Evolutionary conservation across 2,888 invertebrate genomes (phyloP).

Genomic region (Erebia palarica): DNA sequence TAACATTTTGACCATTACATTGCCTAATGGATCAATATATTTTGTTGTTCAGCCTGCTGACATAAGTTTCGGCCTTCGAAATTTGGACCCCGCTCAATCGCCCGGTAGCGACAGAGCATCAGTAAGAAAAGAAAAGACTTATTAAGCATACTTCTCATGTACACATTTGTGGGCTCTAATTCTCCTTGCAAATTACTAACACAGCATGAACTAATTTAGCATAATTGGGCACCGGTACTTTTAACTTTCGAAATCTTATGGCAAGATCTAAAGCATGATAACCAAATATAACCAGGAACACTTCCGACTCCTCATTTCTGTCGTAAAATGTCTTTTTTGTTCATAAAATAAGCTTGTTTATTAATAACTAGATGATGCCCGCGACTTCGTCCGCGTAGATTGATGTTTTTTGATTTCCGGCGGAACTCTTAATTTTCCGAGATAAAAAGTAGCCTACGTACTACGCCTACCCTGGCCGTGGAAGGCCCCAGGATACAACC

Average conservation of each 20-base stretch:
- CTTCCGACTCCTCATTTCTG: slow-evolving; percentile 12
- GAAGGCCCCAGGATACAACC: too few species aligned
- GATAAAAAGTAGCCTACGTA: too few species aligned
- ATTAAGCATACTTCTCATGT: slow-evolving; percentile 60
- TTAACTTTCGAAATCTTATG: not conserved
- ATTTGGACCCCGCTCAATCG: slow-evolving; percentile 71
- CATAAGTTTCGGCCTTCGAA: slow-evolving; percentile 73
- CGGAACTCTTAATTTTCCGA: too few species aligned
- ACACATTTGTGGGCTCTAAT: slow-evolving; percentile 25
- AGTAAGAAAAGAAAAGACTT: slow-evolving; percentile 74
- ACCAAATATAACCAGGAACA: not conserved
- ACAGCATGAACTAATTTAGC: slow-evolving; percentile 20
- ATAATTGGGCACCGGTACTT: slow-evolving; percentile 4
- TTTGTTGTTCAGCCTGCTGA: slow-evolving; percentile 63
- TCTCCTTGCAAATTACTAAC: slow-evolving; percentile 26
- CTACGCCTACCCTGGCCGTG: too few species aligned
- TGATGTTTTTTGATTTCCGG: too few species aligned
- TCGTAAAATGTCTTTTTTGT: slow-evolving; percentile 28
- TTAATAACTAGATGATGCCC: too few species aligned
- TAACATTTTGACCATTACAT: not conserved
- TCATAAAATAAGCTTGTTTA: not conserved
- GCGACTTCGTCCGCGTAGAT: too few species aligned
- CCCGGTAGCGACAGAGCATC: slow-evolving; percentile 70
- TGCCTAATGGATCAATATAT: slow-evolving; percentile 30
- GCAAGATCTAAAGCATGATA: not conserved